A percentile compares a stretch with the other conserved stretches of the same genome.
Conservation (phyloP, 2,797 vertebrate genomes). For the Rhadinocentrus ornatus region DNA sequence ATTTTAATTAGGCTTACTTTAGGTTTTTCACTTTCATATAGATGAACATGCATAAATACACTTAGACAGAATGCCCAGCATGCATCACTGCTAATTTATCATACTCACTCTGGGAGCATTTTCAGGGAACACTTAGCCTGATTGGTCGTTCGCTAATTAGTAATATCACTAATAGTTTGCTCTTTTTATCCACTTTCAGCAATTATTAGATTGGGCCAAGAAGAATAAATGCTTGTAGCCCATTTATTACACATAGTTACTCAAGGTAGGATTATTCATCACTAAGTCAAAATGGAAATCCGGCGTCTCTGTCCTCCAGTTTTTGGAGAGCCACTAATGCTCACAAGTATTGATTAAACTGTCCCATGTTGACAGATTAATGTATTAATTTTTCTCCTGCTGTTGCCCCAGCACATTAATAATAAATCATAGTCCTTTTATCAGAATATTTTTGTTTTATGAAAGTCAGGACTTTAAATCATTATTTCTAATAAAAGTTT, state of each 20-base stretch:
- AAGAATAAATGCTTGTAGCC: conserved; percentile 41
- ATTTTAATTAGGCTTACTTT: conserved; percentile 17
- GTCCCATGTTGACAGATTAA: conserved; percentile 48
- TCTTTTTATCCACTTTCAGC: conserved; percentile 69
- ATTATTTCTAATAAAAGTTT: not conserved
- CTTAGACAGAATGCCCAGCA: conserved; percentile 27
- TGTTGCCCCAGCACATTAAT: conserved; percentile 16
- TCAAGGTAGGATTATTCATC: conserved; percentile 68
- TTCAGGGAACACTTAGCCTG: conserved; percentile 73
- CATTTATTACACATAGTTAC: conserved; percentile 71
- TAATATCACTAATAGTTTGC: conserved; percentile 72
- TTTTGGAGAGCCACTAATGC: conserved; percentile 53
- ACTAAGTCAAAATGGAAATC: conserved; percentile 71
- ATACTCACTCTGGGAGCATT: conserved; percentile 47
- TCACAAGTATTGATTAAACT: conserved; percentile 63
- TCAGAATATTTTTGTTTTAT: conserved; percentile 22
- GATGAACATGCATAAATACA: conserved; percentile 10
- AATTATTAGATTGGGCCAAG: conserved; percentile 73
- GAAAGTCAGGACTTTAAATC: conserved; percentile 3
- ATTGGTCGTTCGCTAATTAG: conserved; percentile 77
- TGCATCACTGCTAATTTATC: conserved; percentile 60
- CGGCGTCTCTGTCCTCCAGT: conserved; percentile 32
- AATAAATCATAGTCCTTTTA: conserved; percentile 47
- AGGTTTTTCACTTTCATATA: conserved; percentile 18
- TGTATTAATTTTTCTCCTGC: conserved; percentile 37